A percentile compares a stretch with the other conserved stretches of the same genome.
These are phyloP conservation scores for Apotomis capreana DNA, from an alignment of 2,888 invertebrate genomes.

Conservation along the genomic window DNA sequence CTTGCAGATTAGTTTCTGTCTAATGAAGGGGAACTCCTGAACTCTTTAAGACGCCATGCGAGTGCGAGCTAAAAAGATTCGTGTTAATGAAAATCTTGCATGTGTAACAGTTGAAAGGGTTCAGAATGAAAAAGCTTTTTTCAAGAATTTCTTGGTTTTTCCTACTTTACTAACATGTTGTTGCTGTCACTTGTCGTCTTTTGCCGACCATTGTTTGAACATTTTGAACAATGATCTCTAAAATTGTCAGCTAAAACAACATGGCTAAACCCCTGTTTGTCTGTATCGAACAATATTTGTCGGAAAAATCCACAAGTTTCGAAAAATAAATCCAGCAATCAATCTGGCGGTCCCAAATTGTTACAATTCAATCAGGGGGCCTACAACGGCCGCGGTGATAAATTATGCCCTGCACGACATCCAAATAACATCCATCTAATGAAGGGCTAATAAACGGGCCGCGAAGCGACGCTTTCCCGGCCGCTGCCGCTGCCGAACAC, in stretches of 20 bases:
- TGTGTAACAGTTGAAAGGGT: background rate
- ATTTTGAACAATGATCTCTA: background rate
- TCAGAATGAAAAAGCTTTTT: background rate
- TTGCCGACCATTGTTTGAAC: too few species aligned
- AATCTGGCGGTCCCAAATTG: slow-evolving; percentile 34
- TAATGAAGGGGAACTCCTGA: slow-evolving; percentile 44
- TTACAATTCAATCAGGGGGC: slow-evolving; percentile 37
- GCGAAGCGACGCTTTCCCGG: slow-evolving; percentile 29
- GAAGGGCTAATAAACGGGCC: slow-evolving; percentile 42
- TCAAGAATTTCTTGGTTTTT: background rate
- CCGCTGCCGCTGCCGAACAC: background rate
- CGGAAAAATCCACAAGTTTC: background rate
- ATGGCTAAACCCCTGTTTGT: background rate
- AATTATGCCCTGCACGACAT: slow-evolving; percentile 41
- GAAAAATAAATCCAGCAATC: slow-evolving; percentile 21
- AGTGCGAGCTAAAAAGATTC: slow-evolving; percentile 28
- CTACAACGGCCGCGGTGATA: slow-evolving; percentile 29
- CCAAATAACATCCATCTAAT: slow-evolving; percentile 43
- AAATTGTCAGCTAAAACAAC: background rate
- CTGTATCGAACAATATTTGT: background rate
- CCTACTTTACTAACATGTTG: background rate
- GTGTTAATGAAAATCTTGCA: slow-evolving; percentile 23
- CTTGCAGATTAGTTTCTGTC: slow-evolving; percentile 37
- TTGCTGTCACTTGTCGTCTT: background rate
- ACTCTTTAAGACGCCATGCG: slow-evolving; percentile 27